Evolutionary conservation across 1,140 invertebrate species (phyloP), one percentile per base, ranked within the genome.

Genomic region (Aphaenogaster floridana): DNA sequence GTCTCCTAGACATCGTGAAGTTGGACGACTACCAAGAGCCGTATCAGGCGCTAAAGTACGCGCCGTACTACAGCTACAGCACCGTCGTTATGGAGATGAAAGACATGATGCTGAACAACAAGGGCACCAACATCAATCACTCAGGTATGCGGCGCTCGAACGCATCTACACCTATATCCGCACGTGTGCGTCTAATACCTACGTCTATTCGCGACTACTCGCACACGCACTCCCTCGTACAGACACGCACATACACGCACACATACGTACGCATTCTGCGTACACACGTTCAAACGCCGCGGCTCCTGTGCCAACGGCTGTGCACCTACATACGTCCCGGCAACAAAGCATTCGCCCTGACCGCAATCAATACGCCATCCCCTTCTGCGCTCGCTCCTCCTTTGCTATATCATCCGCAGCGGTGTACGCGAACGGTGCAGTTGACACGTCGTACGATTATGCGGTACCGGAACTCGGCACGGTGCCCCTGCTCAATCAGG

Each of bases 1-100:
- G 94, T 89, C 92, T 95, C 48, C 91, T 95, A 66, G 95, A 95
- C 89, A 95, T 95, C 85, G 96, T 96, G 69, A 97, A 97, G 94
- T 96, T 96, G 57, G 97, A 97, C 92, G 97, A 97, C 92, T 98
- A 98, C 94, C 97, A 98, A 92, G 97, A 98, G 94, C 97, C 97
- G 8, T 98, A 97, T 94, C 97, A 98, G 93, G 97, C 97, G 0
- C 95, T 97, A 74, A 97, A 97, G 91, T 97, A 97, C 92, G 97
- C 97, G 2, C 97, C 97, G 1, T 98, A 97, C 93, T 98, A 97
- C 92, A 97, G 97, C 92, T 98, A 98, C 94, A 97, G 97, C 92
- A 97, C 97, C 11, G 97, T 98, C 36, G 96, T 97, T 90, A 96
- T 97, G 95, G 97, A 97, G 94, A 97, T 97, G 97, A 96, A 97